Base-by-base conservation (phyloP, 2,888 invertebrate genomes). In the Nesidiocoris tenuis region DNA sequence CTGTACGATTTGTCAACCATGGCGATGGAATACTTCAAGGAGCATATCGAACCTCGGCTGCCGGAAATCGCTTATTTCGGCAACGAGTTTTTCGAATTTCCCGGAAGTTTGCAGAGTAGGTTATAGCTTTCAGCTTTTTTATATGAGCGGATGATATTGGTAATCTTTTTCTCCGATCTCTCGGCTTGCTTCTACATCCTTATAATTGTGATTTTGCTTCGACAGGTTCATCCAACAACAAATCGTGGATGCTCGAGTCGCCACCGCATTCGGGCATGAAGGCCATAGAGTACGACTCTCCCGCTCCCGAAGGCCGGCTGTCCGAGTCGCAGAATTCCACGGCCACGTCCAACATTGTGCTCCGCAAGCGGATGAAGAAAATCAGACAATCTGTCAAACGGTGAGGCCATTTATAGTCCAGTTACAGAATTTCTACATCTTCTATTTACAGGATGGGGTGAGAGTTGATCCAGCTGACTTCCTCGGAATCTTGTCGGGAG, bases 21-120 rank as follows among this genome's bases (percentile, higher is more conserved):
- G 96, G 96, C 96, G 54, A 96, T 96, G 96, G 96, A 96, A 85
- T 96, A 96, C 84, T 96, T 96, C 84, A 95, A 95, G 84, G 96
- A 96, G 84, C 91, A 92, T 82, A 94, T 96, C 83, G 95, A 95
- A 84, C 94, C 95, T 5, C 90, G 90, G 80, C 86, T 95, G 82
- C 95, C 95, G 55, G 94, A 94, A 84, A 92, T 95, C 79, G 92
- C 92, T 65, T 94, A 93, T 83, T 94, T 94, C 84, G 91, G 91
- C 80, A 90, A 93, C 68, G 93, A 94, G 83, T 93, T 93, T 84
- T 88, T 92, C 82, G 92, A 93, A 83, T 89, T 91, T 80, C 88
- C 90, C 56, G 68, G 75, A 0, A 67, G 70, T 22, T 64, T 77
- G 17, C 76, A 71, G 70, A 68, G 76, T 78, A 61, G 61, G 70